Conservation (phyloP, 2,888 invertebrate genomes). For the Drosophila macrospina region DNA sequence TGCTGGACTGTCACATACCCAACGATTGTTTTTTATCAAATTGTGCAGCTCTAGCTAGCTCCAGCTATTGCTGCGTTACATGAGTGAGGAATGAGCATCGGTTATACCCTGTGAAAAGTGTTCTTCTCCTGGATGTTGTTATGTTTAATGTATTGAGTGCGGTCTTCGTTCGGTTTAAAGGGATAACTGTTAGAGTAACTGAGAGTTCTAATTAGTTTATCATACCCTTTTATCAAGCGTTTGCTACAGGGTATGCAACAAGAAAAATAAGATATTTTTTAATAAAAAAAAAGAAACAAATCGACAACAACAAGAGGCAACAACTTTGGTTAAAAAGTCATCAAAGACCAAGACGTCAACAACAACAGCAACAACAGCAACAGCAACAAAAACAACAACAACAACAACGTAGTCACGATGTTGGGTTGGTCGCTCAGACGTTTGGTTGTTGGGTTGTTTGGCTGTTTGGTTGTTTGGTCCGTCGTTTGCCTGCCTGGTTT, state of each 20-base stretch:
- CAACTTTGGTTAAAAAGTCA: slow-evolving; percentile 77
- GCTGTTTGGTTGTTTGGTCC: slow-evolving; percentile 31
- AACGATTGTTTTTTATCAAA: background rate
- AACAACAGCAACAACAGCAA: slow-evolving; percentile 42
- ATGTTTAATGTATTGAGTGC: no score
- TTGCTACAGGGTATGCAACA: slow-evolving; percentile 34
- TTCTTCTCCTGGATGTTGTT: no score
- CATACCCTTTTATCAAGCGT: background rate
- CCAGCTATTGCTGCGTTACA: background rate
- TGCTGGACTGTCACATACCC: slow-evolving; percentile 14
- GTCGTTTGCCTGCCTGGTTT: slow-evolving; percentile 28
- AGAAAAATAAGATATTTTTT: slow-evolving; percentile 19
- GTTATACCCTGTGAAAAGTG: background rate
- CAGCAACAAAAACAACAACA: slow-evolving; percentile 22
- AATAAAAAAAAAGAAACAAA: slow-evolving; percentile 35
- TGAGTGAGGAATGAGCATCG: slow-evolving; percentile 1
- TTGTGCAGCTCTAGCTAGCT: background rate
- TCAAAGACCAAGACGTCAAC: slow-evolving; percentile 74
- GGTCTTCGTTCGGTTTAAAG: no score
- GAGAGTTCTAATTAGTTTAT: background rate
- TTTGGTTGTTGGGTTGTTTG: slow-evolving; percentile 39
- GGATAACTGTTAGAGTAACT: no score
- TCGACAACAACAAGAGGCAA: slow-evolving; percentile 53
- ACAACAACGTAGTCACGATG: slow-evolving; percentile 66
- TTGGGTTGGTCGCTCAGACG: slow-evolving; percentile 65